Base-by-base conservation (phyloP, 2,888 invertebrate species). In the Pyralis farinalis region DNA sequence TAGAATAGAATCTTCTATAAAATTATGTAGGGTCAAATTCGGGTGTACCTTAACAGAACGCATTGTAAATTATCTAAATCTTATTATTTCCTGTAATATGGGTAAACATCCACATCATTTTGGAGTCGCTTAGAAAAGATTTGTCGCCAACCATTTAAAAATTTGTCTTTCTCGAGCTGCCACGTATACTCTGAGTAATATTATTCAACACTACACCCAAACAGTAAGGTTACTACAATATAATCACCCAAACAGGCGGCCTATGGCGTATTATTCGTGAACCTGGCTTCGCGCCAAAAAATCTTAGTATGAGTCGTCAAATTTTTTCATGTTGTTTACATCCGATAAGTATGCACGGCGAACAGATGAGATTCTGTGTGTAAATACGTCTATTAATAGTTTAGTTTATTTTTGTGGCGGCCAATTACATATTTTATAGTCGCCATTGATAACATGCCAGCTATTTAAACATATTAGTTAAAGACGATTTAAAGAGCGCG, bases 301-400 rank as follows among this genome's bases (percentile, higher is more conserved):
- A 16, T 1, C n/a, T 20, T 6, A 8, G 34, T 41, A 34, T 28
- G 37, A 34, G 37, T 36, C 28, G 40, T 40, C 29, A 29, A 30
- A 37, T 48, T 48, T 47, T 46, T 51, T 42, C 39, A 29, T 37
- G 34, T 40, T 51, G 51, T 48, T 48, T 51, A 51, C 48, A 46
- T 38, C 34, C 31, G 25, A 44, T 48, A 44, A 51, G 44, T 46
- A 37, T 37, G 28, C 9, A 11, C 9, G 12, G 25, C 12, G 34
- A 36, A 10, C 34, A 34, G 31, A 36, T 34, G 30, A 16, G 44
- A 33, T 22, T 37, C 16, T 20, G 37, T 16, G 16, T 16, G 16
- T 34, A 33, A 7, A 30, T 22, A 7, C 10, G 6, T 12, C 38
- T 33, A 38, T 16, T 38, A 31, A 27, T 38, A 38, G 25, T 5